Percentiles rank a stretch among this genome's conserved stretches.
These are phyloP conservation scores for Erebia ligea DNA, from an alignment of 2,888 invertebrate species.

Conservation along the genomic window DNA sequence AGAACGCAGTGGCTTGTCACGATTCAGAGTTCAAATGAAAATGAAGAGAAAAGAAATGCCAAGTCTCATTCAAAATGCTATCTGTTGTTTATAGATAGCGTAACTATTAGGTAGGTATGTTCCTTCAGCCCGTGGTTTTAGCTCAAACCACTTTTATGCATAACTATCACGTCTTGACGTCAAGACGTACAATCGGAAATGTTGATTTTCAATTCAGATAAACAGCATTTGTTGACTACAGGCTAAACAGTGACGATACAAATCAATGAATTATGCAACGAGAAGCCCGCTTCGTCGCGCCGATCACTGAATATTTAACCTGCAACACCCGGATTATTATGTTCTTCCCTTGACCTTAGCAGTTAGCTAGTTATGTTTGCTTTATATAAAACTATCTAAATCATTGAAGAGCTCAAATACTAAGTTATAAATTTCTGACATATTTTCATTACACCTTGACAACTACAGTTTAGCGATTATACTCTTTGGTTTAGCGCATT, in stretches of 20 bases:
- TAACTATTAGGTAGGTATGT: not conserved
- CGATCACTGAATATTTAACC: slow-evolving; percentile 68
- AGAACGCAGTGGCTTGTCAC: no score
- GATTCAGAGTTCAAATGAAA: no score
- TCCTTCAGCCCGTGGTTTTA: not conserved
- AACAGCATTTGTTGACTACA: slow-evolving; percentile 51
- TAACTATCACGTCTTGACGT: slow-evolving; percentile 36
- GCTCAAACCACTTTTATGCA: slow-evolving; percentile 5
- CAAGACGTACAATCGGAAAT: slow-evolving; percentile 45
- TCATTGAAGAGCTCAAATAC: slow-evolving; percentile 9
- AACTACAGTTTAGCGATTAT: no score
- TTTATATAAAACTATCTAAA: slow-evolving; percentile 11
- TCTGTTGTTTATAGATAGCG: not conserved
- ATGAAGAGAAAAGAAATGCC: no score
- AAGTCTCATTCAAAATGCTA: no score
- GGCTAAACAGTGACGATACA: slow-evolving; percentile 52
- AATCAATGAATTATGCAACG: slow-evolving; percentile 76
- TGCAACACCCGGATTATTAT: slow-evolving; percentile 62
- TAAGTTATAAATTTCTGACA: slow-evolving; percentile 31
- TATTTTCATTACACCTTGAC: slow-evolving; percentile 15
- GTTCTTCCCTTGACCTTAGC: slow-evolving; percentile 57
- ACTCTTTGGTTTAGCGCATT: no score
- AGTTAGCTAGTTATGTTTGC: not conserved
- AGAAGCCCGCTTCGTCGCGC: slow-evolving; percentile 50
- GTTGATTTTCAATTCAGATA: slow-evolving; percentile 63